Conservation (phyloP, 2,113 vertebrate genomes). For the Clarias macrocephalus region DNA sequence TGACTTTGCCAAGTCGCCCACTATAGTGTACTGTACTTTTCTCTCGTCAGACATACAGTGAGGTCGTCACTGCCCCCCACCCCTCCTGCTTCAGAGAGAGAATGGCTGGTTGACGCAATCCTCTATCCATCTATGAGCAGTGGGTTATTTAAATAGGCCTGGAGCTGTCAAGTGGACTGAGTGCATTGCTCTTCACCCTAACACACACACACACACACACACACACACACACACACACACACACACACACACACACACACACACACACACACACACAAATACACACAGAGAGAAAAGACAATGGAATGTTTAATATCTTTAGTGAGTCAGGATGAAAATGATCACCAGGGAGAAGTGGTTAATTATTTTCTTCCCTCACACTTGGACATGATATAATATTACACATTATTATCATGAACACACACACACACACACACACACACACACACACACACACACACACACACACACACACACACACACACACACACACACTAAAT, state of each 20-base stretch:
- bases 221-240: not conserved
- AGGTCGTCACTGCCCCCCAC: not conserved
- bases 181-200: not conserved
- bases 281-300: not conserved
- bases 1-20: conserved; percentile 18
- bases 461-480: not conserved
- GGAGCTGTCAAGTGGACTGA: not conserved
- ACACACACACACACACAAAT: not conserved
- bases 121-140: not conserved
- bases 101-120: conserved; percentile 24
- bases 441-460: not conserved
- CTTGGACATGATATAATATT: not conserved
- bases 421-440: not conserved
- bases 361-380: not conserved
- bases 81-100: not conserved
- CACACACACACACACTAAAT: too few species aligned
- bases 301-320: not conserved
- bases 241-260: not conserved
- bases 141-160: conserved; percentile 36
- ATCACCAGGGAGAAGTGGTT: not conserved
- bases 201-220: not conserved
- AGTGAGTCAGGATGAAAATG: not conserved
- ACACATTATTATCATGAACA: not conserved
- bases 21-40: not conserved
- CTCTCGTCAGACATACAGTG: conserved; percentile 17